Conservation (phyloP, 2,113 vertebrate genomes). For the Emydocephalus ijimae region DNA sequence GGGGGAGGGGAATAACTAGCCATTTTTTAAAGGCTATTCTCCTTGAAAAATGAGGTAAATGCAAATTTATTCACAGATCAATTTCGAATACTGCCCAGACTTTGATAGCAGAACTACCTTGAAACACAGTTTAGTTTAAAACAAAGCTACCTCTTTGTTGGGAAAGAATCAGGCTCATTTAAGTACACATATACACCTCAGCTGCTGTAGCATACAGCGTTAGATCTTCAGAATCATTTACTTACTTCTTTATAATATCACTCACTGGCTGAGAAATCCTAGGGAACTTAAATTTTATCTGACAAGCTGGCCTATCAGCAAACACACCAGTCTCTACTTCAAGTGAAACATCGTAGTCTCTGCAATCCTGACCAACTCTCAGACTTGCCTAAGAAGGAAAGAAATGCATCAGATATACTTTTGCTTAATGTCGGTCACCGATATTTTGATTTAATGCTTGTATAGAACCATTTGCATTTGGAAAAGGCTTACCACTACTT, state of each 20-base stretch:
- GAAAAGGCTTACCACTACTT: slow-evolving; percentile 71
- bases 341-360: slow-evolving; percentile 59
- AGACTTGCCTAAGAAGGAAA: slow-evolving; percentile 47
- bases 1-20: not conserved
- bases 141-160: not conserved
- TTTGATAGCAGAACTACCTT: not conserved
- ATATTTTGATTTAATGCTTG: not conserved
- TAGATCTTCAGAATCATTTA: not conserved
- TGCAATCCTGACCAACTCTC: slow-evolving; percentile 71
- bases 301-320: slow-evolving; percentile 65
- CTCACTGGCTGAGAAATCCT: slow-evolving; percentile 57
- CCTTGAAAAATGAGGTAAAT: not conserved
- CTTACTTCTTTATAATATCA: slow-evolving; percentile 65
- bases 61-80: not conserved
- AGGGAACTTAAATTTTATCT: slow-evolving; percentile 67
- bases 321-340: slow-evolving; percentile 72
- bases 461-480: fast-evolving
- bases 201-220: not conserved
- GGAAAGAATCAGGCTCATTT: too few species aligned
- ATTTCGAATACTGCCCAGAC: not conserved
- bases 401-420: not conserved
- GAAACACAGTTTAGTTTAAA: not conserved
- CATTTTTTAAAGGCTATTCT: not conserved
- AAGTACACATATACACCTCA: not conserved
- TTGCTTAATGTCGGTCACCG: not conserved